These are phyloP conservation scores for Leuctra nigra DNA, from an alignment of 2,888 invertebrate genomes.

Conservation along the genomic window DNA sequence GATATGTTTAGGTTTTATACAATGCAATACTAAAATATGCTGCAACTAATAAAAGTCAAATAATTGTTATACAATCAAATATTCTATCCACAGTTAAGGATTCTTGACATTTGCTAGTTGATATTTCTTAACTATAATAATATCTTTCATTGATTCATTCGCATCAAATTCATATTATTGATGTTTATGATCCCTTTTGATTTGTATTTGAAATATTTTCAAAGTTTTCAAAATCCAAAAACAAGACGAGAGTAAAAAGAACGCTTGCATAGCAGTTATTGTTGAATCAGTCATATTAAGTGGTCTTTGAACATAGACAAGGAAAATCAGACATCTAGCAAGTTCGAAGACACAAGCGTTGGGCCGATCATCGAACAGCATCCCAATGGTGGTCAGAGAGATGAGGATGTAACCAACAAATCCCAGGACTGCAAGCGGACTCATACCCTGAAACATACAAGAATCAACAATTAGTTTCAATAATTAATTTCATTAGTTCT, in stretches of 20 bases:
- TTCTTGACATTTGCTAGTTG: no score
- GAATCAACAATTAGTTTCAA: no score
- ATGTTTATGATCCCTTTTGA: constrained; percentile 33
- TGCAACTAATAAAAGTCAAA: no score
- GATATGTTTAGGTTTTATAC: no score
- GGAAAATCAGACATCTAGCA: constrained; percentile 55
- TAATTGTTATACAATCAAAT: no score
- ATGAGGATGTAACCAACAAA: constrained; percentile 58
- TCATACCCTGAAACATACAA: constrained; percentile 59
- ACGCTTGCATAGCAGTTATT: constrained; percentile 44
- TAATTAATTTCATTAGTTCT: no score
- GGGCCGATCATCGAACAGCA: constrained; percentile 61
- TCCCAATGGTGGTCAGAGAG: constrained; percentile 61
- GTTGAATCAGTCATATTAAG: constrained; percentile 36
- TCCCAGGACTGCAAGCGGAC: constrained; percentile 49
- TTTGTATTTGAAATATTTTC: constrained; percentile 50
- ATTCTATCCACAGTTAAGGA: no score
- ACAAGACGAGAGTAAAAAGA: constrained; percentile 52
- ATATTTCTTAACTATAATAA: no score
- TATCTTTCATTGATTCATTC: background rate
- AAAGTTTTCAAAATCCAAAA: constrained; percentile 58
- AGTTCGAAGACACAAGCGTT: constrained; percentile 57
- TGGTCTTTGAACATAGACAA: constrained; percentile 39
- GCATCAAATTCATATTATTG: background rate
- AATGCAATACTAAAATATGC: no score